phyloP scores from a whole-genome alignment of 1,140 invertebrate species.

The Gryllus bimaculatus region DNA sequence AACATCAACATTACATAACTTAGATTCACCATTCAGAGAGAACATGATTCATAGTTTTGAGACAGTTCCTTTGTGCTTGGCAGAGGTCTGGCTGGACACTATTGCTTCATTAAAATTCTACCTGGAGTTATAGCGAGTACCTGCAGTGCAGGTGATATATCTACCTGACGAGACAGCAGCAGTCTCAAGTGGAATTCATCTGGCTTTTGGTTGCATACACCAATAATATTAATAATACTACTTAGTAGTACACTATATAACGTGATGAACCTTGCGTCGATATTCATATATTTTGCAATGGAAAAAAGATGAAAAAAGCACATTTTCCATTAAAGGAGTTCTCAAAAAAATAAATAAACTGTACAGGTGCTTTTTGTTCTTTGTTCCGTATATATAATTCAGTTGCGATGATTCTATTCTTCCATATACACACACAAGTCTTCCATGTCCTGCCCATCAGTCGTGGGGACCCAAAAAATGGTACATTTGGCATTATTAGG shows the following conservation, averaged over 20 bases:
- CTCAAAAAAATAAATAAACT: slow-evolving; percentile 17
- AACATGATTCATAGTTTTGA: not conserved
- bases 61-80: not conserved
- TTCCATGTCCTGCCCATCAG: not conserved
- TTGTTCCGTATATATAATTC: slow-evolving; percentile 8
- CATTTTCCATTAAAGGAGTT: slow-evolving; percentile 18
- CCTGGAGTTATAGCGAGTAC: not conserved
- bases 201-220: not conserved
- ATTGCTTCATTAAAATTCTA: slow-evolving; percentile 6
- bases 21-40: slow-evolving; percentile 12
- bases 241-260: slow-evolving; percentile 5
- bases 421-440: not conserved
- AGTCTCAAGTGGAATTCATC: not conserved
- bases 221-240: not conserved
- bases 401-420: not conserved
- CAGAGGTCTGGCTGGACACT: not conserved
- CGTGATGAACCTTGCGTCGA: slow-evolving; percentile 2
- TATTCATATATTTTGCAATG: not conserved
- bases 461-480: not conserved
- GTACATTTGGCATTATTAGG: not conserved
- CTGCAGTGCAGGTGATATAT: not conserved
- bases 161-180: not conserved
- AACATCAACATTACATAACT: slow-evolving; percentile 13
- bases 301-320: slow-evolving; percentile 10
- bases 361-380: slow-evolving; percentile 16